Evolutionary conservation across 2,113 vertebrate species (phyloP).

Genomic region (Neopipo cinnamomea): DNA sequence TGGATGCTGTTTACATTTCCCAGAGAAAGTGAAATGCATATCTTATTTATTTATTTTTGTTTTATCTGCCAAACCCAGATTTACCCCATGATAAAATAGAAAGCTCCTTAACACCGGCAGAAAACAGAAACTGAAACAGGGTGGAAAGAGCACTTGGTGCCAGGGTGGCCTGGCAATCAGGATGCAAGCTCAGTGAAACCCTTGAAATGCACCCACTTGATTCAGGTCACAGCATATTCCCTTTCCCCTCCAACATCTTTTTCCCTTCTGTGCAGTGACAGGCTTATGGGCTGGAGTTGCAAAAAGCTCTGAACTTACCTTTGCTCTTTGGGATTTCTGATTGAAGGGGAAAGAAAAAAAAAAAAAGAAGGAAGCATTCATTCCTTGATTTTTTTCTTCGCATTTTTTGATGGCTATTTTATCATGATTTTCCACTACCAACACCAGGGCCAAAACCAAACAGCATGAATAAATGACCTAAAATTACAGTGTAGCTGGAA

Average conservation of each 20-base stretch:
- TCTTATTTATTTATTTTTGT: background rate
- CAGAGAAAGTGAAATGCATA: conserved; percentile 26
- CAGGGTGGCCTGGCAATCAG: background rate
- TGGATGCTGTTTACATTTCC: conserved; percentile 49
- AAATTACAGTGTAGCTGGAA: background rate
- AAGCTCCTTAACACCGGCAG: background rate
- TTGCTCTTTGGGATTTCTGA: background rate
- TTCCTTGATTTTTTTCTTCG: background rate
- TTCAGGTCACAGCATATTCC: background rate
- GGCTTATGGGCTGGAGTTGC: background rate
- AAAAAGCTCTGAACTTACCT: background rate
- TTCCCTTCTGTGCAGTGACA: background rate
- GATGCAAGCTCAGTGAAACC: background rate
- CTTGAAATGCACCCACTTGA: background rate
- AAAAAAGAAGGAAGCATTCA: background rate
- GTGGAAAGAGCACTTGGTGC: background rate
- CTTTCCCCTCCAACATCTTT: background rate
- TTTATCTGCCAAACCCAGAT: background rate
- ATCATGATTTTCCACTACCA: background rate
- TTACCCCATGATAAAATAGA: background rate
- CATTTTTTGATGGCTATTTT: background rate
- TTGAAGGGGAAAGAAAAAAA: rapidly evolving
- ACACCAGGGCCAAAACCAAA: background rate
- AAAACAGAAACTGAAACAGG: conserved; percentile 36
- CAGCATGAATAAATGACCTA: background rate